Evolutionary conservation across 2,113 vertebrate species (phyloP), one percentile per base, ranked within the genome.

Genomic region (Laterallus jamaicensis): DNA sequence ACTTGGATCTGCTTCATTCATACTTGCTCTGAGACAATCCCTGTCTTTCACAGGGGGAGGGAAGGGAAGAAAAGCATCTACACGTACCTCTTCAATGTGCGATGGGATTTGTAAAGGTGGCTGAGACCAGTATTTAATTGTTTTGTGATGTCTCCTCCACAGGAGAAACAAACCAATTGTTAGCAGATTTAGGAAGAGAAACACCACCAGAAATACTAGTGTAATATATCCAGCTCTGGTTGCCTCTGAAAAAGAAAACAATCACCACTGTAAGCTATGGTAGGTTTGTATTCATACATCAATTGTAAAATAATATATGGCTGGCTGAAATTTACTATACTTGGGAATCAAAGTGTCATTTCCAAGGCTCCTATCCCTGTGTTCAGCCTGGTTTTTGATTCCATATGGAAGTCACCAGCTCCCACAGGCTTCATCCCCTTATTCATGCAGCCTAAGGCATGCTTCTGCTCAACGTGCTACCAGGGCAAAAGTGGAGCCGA

Each of bases 41-140:
- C 28, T 47, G 62, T 60, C 39, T 84, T 70, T 70, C 54, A 39
- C 8, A 35, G 44, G 24, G 35, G 22, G 21, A 14, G 19, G 17
- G n/a, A 17, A 11, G 47, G 25, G 19, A 71, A 15, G 9, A 55
- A 31, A 20, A 15, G n/a, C 5, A 10, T 32, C 29, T 44, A 8
- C n/a, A 91, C 90, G 0, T 75, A 98, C 98, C 98, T 98, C 97
- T 95, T 67, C 26, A 40, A 97, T 95, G 32, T 98, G 97, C 0
- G 49, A 6, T 0, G 98, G 98, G 88, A 98, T 97, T 20, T 73
- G 54, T 31, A 98, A 92, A 4, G 97, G 96, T 3, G 97, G 64
- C 29, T 74, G 97, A 42, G 84, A 78, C 90, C 96, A 98, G 4
- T 86, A 6, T 54, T 98, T 98, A 42, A 98, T 25, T 42, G 54